Evolutionary conservation across 2,888 invertebrate genomes (phyloP), one percentile per base, ranked within the genome.

Genomic region (Hydrotaea diabolus): DNA sequence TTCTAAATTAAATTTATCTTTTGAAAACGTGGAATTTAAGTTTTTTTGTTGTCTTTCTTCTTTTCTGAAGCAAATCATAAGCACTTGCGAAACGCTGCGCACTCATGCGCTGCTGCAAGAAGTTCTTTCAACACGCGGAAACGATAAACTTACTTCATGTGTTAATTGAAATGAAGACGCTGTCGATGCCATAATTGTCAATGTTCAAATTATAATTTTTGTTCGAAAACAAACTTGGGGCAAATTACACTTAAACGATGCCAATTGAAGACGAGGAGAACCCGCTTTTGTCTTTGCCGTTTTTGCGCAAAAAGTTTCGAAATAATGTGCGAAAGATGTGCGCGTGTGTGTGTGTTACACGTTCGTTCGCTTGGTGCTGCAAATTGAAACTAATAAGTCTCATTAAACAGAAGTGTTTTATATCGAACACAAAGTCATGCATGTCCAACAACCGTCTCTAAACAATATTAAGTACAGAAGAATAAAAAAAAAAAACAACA

Each of bases 71-170:
- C 8, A 36, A 36, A 5, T 3, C 9, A 2, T 39, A 39, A 39
- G 7, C 2, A 31, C 31, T 31, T 31, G 31, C 2, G 39, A 8
- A 39, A 39, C 39, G 3, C 39, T 11, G 13, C 9, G 13, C 39
- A 39, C 9, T 13, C 39, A 39, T 39, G 1, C 8, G 9, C 3
- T 8, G 8, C 39, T 3, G 39, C 39, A 39, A 8, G 39, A 39
- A 8, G 13, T 39, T 39, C 8, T 31, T 31, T 4, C 7, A 39
- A 13, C 39, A 39, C 39, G 39, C 11, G 13, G 13, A 13, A 15
- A n/a, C 19, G 53, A 15, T n/a, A 7, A 36, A 82, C 81, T 82
- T 73, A 82, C 81, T 66, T 73, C 36, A 49, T 82, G 43, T 66
- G 64, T 77, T 73, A 77, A n/a, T 43, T 64, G 31, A 4, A 15